These are phyloP conservation scores for Ochropacha duplaris DNA, from an alignment of 2,888 invertebrate genomes.

Conservation along the genomic window DNA sequence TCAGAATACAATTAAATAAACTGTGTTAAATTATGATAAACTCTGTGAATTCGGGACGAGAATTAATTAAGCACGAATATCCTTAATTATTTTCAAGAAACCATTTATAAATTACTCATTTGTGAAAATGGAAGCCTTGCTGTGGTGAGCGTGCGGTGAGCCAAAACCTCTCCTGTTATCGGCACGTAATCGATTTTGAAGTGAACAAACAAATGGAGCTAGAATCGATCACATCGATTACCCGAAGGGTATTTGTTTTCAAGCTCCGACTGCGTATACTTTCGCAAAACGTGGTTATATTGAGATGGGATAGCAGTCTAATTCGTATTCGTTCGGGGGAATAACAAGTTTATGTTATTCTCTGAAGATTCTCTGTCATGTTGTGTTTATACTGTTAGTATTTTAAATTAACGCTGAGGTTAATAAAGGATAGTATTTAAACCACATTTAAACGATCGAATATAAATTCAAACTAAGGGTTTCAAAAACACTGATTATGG, in stretches of 20 bases:
- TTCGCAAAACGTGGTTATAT: not conserved
- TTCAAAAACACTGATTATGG: too few species aligned
- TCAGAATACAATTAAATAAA: too few species aligned
- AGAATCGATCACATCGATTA: constrained; percentile 49
- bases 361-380: too few species aligned
- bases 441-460: too few species aligned
- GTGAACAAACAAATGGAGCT: constrained; percentile 55
- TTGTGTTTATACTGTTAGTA: too few species aligned
- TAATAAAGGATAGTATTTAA: too few species aligned
- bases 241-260: constrained; percentile 33
- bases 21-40: too few species aligned
- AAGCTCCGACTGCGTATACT: not conserved
- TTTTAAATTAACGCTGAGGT: too few species aligned
- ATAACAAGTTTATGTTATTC: not conserved
- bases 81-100: not conserved
- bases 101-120: not conserved
- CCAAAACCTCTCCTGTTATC: constrained; percentile 2
- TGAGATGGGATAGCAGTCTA: not conserved
- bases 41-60: too few species aligned
- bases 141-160: not conserved
- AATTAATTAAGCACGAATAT: not conserved
- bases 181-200: constrained; percentile 58
- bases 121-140: not conserved
- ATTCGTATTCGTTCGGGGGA: not conserved
- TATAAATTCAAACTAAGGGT: too few species aligned